Evolutionary conservation across 1,140 invertebrate species (phyloP), one percentile per base, ranked within the genome.

Genomic region (Achroia grisella): DNA sequence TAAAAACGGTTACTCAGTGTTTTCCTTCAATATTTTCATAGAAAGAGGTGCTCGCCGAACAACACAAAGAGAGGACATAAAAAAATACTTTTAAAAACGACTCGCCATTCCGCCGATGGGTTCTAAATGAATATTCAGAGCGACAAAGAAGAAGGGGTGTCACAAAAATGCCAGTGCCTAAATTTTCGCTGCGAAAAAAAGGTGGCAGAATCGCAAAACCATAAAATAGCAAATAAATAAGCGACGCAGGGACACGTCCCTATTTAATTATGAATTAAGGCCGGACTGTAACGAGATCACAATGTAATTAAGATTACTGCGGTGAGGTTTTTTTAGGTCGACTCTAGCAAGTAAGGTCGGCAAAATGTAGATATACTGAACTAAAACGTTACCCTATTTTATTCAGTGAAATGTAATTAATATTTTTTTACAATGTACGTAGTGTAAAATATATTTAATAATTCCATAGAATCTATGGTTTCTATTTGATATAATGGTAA

Each of bases 201-300:
- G 51, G 56, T 53, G 39, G 56, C 60, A 60, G 61, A 71, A 79
- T 81, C 60, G 71, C 57, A 61, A 74, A 73, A 69, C 64, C 69
- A 72, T 78, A 75, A 77, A 80, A 72, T 73, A 67, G 66, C 69
- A 77, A 78, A 78, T 78, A 83, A 79, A 81, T 79, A 80, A 80
- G 59, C 60, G 62, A 62, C 43, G 51, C 58, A 56, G 63, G 69
- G 74, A 70, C 68, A 76, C 60, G 75, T 69, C 67, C 66, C 75
- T 78, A 72, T 79, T 84, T 83, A 83, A 83, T 83, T 84, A 81
- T 84, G 75, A 84, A 84, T 84, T 80, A 84, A 67, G 70, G 70
- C 62, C 68, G 59, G 51, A 52, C 72, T 62, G 75, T 81, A 81
- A 84, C 71, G 70, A 79, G 77, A 83, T 80, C 77, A 78, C 79